A percentile compares a stretch with the other conserved stretches of the same genome.
phyloP scores from a whole-genome alignment of 2,797 vertebrate genomes.

The Dipus sagitta region DNA sequence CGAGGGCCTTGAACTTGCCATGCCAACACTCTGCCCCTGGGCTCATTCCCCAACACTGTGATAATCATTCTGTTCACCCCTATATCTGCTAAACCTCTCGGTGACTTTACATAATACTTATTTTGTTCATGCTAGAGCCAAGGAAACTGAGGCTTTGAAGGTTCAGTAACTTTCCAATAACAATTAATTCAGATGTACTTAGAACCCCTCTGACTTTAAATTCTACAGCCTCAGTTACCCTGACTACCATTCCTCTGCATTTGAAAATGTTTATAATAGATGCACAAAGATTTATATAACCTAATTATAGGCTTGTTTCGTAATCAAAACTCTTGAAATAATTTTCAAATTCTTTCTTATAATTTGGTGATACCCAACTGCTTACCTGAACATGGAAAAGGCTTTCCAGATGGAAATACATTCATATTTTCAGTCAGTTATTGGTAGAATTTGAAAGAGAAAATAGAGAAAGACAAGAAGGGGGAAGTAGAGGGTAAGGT shows the following conservation, averaged over 20 bases:
- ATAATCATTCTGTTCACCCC: background rate
- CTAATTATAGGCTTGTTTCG: background rate
- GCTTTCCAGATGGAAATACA: constrained; percentile 3
- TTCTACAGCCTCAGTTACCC: background rate
- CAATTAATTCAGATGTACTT: background rate
- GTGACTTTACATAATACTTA: background rate
- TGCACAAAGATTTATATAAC: background rate
- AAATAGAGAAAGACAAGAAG: background rate
- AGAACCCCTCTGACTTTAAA: background rate
- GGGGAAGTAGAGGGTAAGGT: too few relatives aligned
- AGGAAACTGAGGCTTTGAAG: background rate
- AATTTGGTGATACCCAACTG: background rate
- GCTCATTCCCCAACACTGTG: background rate
- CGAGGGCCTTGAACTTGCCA: too few relatives aligned
- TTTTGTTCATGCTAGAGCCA: background rate
- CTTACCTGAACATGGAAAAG: background rate
- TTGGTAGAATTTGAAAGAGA: background rate
- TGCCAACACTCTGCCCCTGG: too few relatives aligned
- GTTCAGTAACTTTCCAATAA: background rate
- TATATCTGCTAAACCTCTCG: background rate
- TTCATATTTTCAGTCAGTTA: background rate
- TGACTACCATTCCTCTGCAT: background rate
- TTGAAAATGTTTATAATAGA: background rate
- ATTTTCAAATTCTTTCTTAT: constrained; percentile 46
- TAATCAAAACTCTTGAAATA: background rate